Conservation (phyloP, 1,140 invertebrate species). For the Chelonus insularis region DNA sequence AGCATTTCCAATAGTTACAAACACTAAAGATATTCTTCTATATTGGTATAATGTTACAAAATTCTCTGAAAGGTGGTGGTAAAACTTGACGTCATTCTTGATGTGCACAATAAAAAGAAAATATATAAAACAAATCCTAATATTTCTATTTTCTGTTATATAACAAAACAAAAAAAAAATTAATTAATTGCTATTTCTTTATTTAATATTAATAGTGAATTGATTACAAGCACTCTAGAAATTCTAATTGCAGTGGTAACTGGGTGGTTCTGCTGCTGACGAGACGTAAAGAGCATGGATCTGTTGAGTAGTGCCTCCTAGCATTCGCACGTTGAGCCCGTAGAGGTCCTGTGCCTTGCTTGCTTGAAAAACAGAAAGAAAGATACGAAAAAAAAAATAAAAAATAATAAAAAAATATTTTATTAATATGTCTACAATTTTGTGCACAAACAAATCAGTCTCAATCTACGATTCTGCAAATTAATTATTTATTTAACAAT, state of each 20-base stretch:
- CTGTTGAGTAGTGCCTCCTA: constrained; percentile 52
- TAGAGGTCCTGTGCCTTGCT: constrained; percentile 51
- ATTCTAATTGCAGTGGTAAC: constrained; percentile 58
- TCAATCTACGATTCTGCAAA: too few relatives aligned
- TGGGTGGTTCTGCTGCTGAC: constrained; percentile 59
- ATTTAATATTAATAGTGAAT: too few relatives aligned
- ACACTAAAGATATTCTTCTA: not conserved
- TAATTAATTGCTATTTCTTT: too few relatives aligned
- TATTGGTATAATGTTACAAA: too few relatives aligned
- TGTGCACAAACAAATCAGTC: too few relatives aligned
- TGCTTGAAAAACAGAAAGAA: constrained; percentile 44
- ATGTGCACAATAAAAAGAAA: not conserved
- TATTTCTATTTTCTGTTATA: too few relatives aligned
- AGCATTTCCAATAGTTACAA: not conserved
- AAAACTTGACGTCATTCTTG: not conserved
- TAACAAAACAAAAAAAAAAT: too few relatives aligned
- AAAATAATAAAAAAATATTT: too few relatives aligned
- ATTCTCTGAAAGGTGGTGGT: not conserved
- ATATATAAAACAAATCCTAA: not conserved
- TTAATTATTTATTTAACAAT: too few relatives aligned
- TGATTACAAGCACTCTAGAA: too few relatives aligned
- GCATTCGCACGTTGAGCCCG: constrained; percentile 51
- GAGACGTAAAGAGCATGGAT: constrained; percentile 52
- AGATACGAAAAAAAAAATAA: constrained; percentile 13
- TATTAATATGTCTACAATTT: too few relatives aligned